Evolutionary conservation across 1,140 invertebrate genomes (phyloP), one percentile per base, ranked within the genome.

Genomic region (Nasonia longicornis): DNA sequence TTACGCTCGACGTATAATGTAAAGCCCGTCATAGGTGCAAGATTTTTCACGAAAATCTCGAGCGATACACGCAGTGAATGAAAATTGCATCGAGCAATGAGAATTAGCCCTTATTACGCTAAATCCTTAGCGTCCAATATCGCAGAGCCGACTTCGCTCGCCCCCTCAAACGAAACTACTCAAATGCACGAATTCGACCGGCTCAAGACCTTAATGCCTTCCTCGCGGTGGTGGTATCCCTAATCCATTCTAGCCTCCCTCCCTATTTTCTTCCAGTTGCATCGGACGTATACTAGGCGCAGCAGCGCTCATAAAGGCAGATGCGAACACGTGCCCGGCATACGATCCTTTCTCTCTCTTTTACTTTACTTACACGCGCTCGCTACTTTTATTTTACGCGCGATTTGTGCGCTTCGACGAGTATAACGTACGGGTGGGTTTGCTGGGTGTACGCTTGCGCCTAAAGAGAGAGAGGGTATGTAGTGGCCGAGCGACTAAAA

Each of bases 241-340:
- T 87, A 87, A 87, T 87, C 86, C 84, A 75, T 77, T 72, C 83
- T 79, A 76, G 73, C 38, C 79, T 81, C 71, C 52, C 76, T 16
- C 42, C 52, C 67, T 6, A 22, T 45, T 58, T n/a, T 16, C 70
- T 63, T 73, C 42, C n/a, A 52, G 26, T 67, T 67, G 14, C 16
- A 58, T 3, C 20, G 16, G 16, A 58, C 52, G 20, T n/a, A n/a
- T 6, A 58, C 14, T 58, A n/a, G 4, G 64, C 10, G 26, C 22
- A 86, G 85, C 77, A 84, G 85, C 87, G 85, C 86, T 90, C 89
- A 89, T 90, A 90, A 90, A 89, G 88, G 87, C 85, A 86, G 88
- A 90, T 89, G 87, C 86, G 87, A 88, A 89, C 87, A 88, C 89
- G 89, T 91, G 89, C 88, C 85, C 88, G 87, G 89, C 89, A 90